phyloP scores from a whole-genome alignment of 2,797 vertebrate genomes.

The Thripadectes ignobilis region DNA sequence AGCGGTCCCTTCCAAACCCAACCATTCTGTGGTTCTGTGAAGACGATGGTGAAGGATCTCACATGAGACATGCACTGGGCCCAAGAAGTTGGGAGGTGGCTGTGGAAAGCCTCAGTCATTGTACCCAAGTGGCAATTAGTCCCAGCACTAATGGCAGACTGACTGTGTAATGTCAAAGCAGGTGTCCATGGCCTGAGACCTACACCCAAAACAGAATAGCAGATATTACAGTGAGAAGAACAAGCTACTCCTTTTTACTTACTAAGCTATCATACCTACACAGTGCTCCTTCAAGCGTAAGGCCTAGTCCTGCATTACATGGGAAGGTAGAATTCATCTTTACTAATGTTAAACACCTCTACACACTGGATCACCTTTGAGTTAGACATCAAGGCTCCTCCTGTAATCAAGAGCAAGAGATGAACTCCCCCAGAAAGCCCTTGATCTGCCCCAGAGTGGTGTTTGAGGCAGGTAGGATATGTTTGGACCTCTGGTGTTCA shows the following conservation, averaged over 20 bases:
- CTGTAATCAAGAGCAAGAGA: neutral
- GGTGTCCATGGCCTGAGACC: neutral
- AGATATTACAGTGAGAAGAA: neutral
- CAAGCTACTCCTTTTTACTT: neutral
- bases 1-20: neutral
- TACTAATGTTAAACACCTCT: neutral
- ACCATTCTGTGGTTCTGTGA: neutral
- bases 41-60: neutral
- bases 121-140: neutral
- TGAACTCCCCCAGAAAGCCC: neutral
- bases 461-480: neutral
- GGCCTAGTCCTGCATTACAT: neutral
- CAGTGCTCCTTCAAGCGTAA: neutral
- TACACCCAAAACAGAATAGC: neutral
- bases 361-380: neutral
- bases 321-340: neutral
- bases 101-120: neutral
- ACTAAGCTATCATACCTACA: neutral
- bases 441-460: neutral
- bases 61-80: neutral
- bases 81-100: neutral
- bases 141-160: neutral
- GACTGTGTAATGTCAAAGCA: neutral
- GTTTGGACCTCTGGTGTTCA: neutral
- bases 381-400: neutral